A percentile compares a stretch with the other conserved stretches of the same genome.
phyloP scores from a whole-genome alignment of 2,888 invertebrate species.

The Zygothrica quintamaculata region DNA sequence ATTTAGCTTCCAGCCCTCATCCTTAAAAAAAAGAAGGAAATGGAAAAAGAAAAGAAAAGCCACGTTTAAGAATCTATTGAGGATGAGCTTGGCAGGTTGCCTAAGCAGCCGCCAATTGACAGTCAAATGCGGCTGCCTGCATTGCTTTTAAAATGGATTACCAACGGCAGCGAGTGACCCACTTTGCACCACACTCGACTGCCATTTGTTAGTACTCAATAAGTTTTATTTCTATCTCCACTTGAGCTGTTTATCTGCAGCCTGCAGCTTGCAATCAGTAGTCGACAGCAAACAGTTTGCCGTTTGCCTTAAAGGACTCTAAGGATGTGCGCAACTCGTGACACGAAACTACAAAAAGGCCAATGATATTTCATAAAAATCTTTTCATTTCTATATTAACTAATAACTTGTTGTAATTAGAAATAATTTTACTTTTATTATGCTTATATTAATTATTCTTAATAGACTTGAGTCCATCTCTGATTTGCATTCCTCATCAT shows the following conservation, averaged over 20 bases:
- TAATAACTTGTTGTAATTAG: too few species aligned
- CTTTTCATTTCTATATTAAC: too few species aligned
- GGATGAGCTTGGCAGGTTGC: slow-evolving; percentile 52
- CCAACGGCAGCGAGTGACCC: slow-evolving; percentile 36
- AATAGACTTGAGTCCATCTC: too few species aligned
- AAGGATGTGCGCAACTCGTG: too few species aligned
- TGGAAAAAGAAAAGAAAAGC: neutral
- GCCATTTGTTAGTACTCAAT: slow-evolving; percentile 35
- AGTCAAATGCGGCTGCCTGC: slow-evolving; percentile 55
- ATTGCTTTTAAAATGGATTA: slow-evolving; percentile 58
- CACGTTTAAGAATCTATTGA: slow-evolving; percentile 6
- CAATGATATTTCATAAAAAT: too few species aligned
- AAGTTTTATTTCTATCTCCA: slow-evolving; percentile 23
- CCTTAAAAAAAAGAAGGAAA: slow-evolving; percentile 86
- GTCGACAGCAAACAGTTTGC: too few species aligned
- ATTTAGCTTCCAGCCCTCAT: slow-evolving; percentile 98
- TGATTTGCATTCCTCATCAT: too few species aligned
- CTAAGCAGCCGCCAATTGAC: slow-evolving; percentile 69
- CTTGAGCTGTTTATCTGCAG: slow-evolving; percentile 68
- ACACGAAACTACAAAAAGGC: too few species aligned
- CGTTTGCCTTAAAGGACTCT: too few species aligned
- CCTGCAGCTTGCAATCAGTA: slow-evolving; percentile 34
- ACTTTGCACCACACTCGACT: slow-evolving; percentile 31
- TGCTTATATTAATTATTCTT: too few species aligned
- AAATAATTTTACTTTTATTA: too few species aligned